Base-by-base conservation (phyloP, 2,888 invertebrate species). In the Leptothorax acervorum region DNA sequence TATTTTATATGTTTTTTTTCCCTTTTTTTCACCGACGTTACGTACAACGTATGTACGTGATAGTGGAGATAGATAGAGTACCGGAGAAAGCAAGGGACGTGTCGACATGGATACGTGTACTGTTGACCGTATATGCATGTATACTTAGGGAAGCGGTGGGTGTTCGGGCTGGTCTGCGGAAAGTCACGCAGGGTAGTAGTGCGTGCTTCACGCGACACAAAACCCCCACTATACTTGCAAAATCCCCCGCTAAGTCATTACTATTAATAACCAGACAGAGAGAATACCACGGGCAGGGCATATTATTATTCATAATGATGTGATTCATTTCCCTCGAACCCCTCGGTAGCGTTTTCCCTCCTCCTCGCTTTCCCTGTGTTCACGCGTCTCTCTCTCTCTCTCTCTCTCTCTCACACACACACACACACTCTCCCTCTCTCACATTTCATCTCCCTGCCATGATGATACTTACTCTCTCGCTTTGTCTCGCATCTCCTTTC, bases 251-350 rank as follows among this genome's bases (percentile, higher is more conserved):
- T 89, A 90, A 92, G 92, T 93, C 92, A 93, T 93, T 93, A 91
- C 91, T 92, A 92, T 92, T 93, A 92, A 93, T 92, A 91, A 91
- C 91, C 88, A 90, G 92, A 92, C 88, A 91, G 89, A 90, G 91
- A 91, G 90, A 92, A 90, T 87, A 90, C 85, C 86, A 87, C 87
- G 88, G 81, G 87, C 70, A 83, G 86, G 85, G 82, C 88, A 88
- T 91, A 91, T 92, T 93, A 92, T 93, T 93, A 93, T 93, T 93
- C 92, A 92, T 92, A 92, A 92, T 92, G 92, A 92, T 92, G 92
- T 90, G 92, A 92, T 93, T 92, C 92, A 92, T 92, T 93, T 92
- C 89, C 86, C 90, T 89, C 90, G 87, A 85, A 88, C 83, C 88
- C 88, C 85, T 85, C 78, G 85, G 48, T 79, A 48, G 60, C 60